Evolutionary conservation across 2,797 vertebrate species (phyloP).

Genomic region (Paratrypauchen microcephalus): DNA sequence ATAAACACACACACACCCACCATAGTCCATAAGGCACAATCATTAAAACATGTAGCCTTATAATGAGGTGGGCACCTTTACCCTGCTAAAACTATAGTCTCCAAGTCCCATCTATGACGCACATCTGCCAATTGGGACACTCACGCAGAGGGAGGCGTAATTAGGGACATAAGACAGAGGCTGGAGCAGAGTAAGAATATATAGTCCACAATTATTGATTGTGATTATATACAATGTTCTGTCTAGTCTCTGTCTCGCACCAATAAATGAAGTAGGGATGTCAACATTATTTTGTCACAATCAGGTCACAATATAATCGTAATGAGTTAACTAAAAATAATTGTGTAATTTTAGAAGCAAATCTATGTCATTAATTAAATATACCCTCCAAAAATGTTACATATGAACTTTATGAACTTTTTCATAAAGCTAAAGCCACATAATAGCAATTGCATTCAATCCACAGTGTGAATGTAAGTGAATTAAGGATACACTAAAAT

Average conservation of each 20-base stretch:
- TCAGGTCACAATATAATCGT: no score
- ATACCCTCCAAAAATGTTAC: no score
- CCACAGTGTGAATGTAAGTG: no score
- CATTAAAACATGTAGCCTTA: constrained; percentile 66
- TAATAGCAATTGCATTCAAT: no score
- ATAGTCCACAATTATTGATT: constrained; percentile 16
- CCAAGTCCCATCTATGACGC: constrained; percentile 43
- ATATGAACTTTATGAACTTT: no score
- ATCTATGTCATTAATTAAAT: no score
- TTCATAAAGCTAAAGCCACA: no score
- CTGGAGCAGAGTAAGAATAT: constrained; percentile 12
- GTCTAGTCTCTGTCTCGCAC: constrained; percentile 4
- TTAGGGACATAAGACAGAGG: constrained; percentile 42
- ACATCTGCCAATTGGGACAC: constrained; percentile 52
- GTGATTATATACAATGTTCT: constrained; percentile 16
- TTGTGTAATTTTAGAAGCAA: no score
- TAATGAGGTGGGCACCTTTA: constrained; percentile 74
- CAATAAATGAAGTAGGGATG: background rate
- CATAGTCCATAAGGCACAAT: constrained; percentile 39
- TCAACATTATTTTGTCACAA: no score
- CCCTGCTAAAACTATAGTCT: background rate
- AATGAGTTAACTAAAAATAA: no score
- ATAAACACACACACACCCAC: constrained; percentile 46
- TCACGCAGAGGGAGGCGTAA: constrained; percentile 39
- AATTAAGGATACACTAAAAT: no score